Percentiles rank a stretch among this genome's conserved stretches.
phyloP scores from a whole-genome alignment of 2,888 invertebrate species.

The Leptura quadrifasciata region DNA sequence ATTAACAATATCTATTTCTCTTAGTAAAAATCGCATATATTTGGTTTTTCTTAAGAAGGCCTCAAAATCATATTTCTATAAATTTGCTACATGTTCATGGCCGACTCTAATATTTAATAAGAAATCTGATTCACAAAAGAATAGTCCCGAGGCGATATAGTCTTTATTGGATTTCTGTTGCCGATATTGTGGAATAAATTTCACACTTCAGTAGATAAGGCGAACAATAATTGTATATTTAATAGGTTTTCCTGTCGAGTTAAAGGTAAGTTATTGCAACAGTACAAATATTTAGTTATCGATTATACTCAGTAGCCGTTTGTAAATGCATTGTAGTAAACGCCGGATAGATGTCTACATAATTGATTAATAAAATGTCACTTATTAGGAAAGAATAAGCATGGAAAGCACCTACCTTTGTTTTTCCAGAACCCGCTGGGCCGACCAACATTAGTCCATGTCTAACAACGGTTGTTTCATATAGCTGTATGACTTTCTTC shows the following conservation, averaged over 20 bases:
- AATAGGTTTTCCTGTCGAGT: not conserved
- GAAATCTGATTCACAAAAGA: not conserved
- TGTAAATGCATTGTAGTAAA: not conserved
- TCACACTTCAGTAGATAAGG: not conserved
- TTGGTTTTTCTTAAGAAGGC: no score
- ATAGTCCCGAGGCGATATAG: not conserved
- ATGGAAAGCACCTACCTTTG: conserved; percentile 77
- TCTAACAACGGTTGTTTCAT: conserved; percentile 88
- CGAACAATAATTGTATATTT: not conserved
- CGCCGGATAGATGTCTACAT: not conserved
- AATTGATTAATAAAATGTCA: conserved; percentile 1
- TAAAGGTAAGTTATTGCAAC: not conserved
- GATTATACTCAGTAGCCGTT: not conserved
- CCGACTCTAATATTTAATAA: not conserved
- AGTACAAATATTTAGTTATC: not conserved
- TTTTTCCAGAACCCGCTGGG: conserved; percentile 87
- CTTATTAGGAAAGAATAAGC: not conserved
- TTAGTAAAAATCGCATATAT: no score
- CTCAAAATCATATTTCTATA: no score
- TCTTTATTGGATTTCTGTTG: conserved; percentile 1
- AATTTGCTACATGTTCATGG: no score
- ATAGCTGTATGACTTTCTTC: conserved; percentile 86
- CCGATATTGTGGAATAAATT: not conserved
- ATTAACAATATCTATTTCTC: no score
- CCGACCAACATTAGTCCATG: conserved; percentile 91